Conservation (phyloP, 2,797 vertebrate species). For the Crypturellus tataupa region DNA sequence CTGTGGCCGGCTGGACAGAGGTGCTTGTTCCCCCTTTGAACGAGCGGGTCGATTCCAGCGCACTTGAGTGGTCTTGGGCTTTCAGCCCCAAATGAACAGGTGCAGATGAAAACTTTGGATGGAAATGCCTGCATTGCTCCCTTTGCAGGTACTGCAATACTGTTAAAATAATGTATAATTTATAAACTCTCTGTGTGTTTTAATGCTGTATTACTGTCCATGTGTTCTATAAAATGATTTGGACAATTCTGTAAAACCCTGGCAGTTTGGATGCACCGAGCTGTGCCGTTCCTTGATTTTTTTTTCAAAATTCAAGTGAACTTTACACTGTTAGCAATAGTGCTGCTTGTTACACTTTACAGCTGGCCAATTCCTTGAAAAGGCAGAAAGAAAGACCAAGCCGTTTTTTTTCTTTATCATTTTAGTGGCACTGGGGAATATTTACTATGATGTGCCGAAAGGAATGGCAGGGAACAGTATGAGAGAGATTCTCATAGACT, state of each 20-base stretch:
- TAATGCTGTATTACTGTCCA: background rate
- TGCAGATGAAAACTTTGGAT: background rate
- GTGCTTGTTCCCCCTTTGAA: background rate
- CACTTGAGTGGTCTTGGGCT: background rate
- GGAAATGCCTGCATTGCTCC: background rate
- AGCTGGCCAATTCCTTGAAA: background rate
- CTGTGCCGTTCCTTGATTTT: background rate
- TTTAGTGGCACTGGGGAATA: background rate
- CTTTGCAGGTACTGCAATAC: background rate
- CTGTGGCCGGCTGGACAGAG: background rate
- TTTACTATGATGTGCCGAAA: background rate
- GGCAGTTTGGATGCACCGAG: background rate
- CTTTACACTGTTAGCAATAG: background rate
- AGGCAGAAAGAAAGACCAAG: background rate
- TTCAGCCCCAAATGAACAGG: background rate
- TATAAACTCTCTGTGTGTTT: accelerated
- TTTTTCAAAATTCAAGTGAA: background rate
- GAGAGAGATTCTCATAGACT: background rate
- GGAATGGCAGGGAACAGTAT: background rate
- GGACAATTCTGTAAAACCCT: background rate
- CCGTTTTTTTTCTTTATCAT: background rate
- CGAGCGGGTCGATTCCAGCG: background rate
- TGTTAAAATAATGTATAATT: background rate
- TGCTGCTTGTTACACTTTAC: background rate
- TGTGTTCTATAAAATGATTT: background rate